Conservation (phyloP, 2,888 invertebrate genomes). For the Eudemis profundana region DNA sequence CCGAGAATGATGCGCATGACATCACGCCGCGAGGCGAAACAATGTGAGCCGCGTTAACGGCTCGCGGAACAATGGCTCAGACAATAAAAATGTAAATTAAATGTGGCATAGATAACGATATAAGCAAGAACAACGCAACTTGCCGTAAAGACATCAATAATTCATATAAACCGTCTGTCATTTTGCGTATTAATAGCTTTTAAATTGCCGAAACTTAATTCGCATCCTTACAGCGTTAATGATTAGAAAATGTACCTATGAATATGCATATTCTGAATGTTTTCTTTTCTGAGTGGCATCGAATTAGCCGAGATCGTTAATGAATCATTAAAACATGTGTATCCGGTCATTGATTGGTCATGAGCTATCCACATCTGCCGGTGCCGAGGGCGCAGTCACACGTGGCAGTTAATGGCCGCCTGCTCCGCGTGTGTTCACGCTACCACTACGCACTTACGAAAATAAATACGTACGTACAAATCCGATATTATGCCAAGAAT, state of each 20-base stretch:
- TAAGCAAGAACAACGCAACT: slow-evolving; percentile 24
- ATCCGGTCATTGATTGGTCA: slow-evolving; percentile 56
- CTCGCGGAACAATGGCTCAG: slow-evolving; percentile 63
- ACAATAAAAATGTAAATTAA: slow-evolving; percentile 65
- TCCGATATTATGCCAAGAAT: slow-evolving; percentile 29
- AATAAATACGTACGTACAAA: slow-evolving; percentile 47
- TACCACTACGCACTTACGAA: slow-evolving; percentile 54
- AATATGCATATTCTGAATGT: slow-evolving; percentile 15
- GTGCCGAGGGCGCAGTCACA: slow-evolving; percentile 66
- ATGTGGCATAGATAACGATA: slow-evolving; percentile 54
- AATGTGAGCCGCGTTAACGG: slow-evolving; percentile 66
- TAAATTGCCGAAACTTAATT: slow-evolving; percentile 16
- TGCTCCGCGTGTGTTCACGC: slow-evolving; percentile 61
- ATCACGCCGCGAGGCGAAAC: slow-evolving; percentile 64
- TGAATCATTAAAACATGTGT: slow-evolving; percentile 61
- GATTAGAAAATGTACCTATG: slow-evolving; percentile 14
- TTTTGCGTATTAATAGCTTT: slow-evolving; percentile 12
- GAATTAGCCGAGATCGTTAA: slow-evolving; percentile 51
- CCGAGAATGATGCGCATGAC: slow-evolving; percentile 63
- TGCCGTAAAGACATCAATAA: slow-evolving; percentile 27
- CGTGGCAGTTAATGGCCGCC: slow-evolving; percentile 67
- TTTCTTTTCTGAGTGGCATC: not conserved
- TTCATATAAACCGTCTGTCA: slow-evolving; percentile 17
- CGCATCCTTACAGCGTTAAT: slow-evolving; percentile 17
- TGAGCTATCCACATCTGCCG: slow-evolving; percentile 64